Percentiles rank a stretch among this genome's conserved stretches.
Conservation (phyloP, 2,113 vertebrate genomes). For the Misgurnus anguillicaudatus region DNA sequence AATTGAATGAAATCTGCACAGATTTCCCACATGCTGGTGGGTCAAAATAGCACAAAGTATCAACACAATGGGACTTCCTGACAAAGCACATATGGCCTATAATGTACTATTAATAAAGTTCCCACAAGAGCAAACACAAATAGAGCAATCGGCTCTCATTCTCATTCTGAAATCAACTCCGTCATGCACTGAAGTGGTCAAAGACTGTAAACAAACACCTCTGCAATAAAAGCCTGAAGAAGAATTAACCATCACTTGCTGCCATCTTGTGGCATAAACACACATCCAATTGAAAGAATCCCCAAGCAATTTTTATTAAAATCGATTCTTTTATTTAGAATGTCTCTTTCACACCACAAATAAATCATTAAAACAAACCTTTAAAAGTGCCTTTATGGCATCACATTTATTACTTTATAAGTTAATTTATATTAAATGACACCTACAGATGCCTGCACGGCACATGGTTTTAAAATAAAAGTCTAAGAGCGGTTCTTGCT, state of each 20-base stretch:
- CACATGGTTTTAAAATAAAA: background rate
- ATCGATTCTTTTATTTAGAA: constrained; percentile 41
- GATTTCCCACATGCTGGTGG: no score
- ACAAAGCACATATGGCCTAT: no score
- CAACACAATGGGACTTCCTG: no score
- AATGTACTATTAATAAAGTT: no score
- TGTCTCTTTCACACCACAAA: constrained; percentile 19
- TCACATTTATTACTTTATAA: constrained; percentile 40
- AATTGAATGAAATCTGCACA: no score
- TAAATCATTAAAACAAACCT: constrained; percentile 16
- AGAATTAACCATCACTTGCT: background rate
- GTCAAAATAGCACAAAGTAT: no score
- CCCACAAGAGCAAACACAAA: no score
- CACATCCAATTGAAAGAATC: background rate
- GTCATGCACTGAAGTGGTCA: no score
- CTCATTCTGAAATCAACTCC: no score
- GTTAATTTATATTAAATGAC: background rate
- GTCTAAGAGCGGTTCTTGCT: constrained; percentile 75
- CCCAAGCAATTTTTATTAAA: constrained; percentile 18
- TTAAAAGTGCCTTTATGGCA: constrained; percentile 31
- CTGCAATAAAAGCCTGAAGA: no score
- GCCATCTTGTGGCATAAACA: constrained; percentile 27
- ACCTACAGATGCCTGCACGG: constrained; percentile 6
- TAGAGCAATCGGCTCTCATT: no score
- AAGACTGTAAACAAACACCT: no score